These are phyloP conservation scores for Platyura marginata DNA, from an alignment of 1,140 invertebrate species.

Conservation along the genomic window DNA sequence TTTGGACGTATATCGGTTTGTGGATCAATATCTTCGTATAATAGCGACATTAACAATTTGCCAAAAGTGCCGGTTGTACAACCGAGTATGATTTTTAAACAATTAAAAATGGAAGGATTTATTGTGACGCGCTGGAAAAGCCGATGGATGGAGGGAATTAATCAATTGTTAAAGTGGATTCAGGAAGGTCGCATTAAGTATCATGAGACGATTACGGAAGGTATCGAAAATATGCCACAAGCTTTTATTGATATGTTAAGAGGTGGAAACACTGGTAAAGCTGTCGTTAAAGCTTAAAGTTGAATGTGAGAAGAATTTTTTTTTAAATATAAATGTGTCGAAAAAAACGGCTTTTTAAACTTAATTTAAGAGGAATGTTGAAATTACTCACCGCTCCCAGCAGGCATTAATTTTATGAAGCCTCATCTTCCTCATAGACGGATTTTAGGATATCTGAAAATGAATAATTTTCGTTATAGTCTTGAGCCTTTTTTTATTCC, in stretches of 20 bases:
- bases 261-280: conserved; percentile 44
- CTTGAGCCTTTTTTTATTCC: no score
- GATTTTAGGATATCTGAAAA: no score
- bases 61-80: conserved; percentile 27
- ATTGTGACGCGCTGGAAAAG: conserved; percentile 28
- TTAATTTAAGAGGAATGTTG: no score
- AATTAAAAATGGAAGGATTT: conserved; percentile 42
- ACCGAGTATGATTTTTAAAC: conserved; percentile 27
- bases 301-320: no score
- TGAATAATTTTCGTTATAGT: no score
- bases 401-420: no score
- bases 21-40: conserved; percentile 27
- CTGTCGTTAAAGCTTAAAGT: conserved; percentile 32
- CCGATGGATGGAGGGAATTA: conserved; percentile 20
- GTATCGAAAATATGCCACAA: conserved; percentile 42
- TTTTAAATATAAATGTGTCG: no score
- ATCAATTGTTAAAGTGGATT: conserved; percentile 35
- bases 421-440: no score
- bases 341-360: no score
- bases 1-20: conserved; percentile 37
- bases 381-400: no score
- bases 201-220: conserved; percentile 36
- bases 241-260: conserved; percentile 40
- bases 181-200: conserved; percentile 37
- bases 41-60: neutral